Evolutionary conservation across 2,888 invertebrate genomes (phyloP), one percentile per base, ranked within the genome.

Genomic region (Acrocera orbiculus): DNA sequence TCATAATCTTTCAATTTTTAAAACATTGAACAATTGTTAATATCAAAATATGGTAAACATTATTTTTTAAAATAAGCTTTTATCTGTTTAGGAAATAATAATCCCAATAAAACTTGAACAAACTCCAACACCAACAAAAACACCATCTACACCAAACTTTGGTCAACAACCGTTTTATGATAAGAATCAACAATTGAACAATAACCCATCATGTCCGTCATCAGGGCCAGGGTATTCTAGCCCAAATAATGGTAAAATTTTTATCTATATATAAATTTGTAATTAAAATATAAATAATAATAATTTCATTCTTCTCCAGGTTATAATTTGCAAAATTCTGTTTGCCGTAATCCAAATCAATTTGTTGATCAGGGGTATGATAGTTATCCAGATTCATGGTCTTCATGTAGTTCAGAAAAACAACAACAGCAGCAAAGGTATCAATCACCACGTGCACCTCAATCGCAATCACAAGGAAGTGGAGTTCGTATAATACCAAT

Each of bases 401-500:
- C 50, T 42, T 45, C 45, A 37, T 42, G 45, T 38, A 42, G 47
- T 40, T 35, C 44, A 39, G 35, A 46, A 30, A 47, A 50, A 30
- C 46, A 46, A 26, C 45, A 46, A 37, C 48, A 42, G 25, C 35
- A n/a, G n/a, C n/a, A n/a, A n/a, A n/a, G n/a, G n/a, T n/a, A n/a
- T n/a, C 44, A 42, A 35, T 38, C 42, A 28, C 37, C 38, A 31
- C 40, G 42, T 11, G 45, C 56, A 45, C 50, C 53, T 30, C 51
- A 50, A 44, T 47, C 51, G 15, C 52, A 51, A 27, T 41, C 35
- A 19, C 50, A 42, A 43, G 62, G 62, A 41, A 61, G 64, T 4
- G 65, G 62, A 44, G 65, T 69, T 23, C 62, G 72, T 44, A 66
- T 73, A 44, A 69, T 73, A 50, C 73, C 73, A 11, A 70, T 73